phyloP scores from a whole-genome alignment of 2,113 vertebrate genomes.

The Merops nubicus region DNA sequence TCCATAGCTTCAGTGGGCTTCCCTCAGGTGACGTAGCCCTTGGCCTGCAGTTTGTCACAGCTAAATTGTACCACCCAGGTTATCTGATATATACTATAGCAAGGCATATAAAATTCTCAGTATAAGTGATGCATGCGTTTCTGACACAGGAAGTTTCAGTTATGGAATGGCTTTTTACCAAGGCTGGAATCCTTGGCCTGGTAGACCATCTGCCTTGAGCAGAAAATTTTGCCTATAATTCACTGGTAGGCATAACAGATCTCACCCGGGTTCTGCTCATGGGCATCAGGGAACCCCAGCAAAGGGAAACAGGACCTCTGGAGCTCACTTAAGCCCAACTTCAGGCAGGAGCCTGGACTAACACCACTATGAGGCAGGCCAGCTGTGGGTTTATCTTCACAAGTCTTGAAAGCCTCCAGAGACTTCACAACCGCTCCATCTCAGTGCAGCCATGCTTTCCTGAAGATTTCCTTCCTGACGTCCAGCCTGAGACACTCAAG shows the following conservation, averaged over 20 bases:
- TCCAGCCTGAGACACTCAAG: not conserved
- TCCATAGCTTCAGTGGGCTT: not conserved
- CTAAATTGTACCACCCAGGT: not conserved
- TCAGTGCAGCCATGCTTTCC: not conserved
- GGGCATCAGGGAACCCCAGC: not conserved
- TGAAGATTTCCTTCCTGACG: not conserved
- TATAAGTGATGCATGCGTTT: accelerated
- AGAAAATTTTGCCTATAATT: not conserved
- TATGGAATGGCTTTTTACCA: not conserved
- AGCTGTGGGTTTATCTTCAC: accelerated
- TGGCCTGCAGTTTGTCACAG: not conserved
- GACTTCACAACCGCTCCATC: not conserved
- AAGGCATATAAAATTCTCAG: not conserved
- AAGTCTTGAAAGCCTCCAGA: not conserved
- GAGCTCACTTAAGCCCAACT: not conserved
- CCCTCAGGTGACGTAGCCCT: not conserved
- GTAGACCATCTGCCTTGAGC: not conserved
- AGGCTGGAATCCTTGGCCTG: not conserved
- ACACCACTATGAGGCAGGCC: not conserved
- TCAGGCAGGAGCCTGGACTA: not conserved
- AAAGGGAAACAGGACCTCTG: not conserved
- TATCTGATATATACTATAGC: not conserved
- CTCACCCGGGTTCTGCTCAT: not conserved
- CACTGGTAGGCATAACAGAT: not conserved
- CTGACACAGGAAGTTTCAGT: not conserved